Evolutionary conservation across 2,113 vertebrate genomes (phyloP).

Genomic region (Morone saxatilis): DNA sequence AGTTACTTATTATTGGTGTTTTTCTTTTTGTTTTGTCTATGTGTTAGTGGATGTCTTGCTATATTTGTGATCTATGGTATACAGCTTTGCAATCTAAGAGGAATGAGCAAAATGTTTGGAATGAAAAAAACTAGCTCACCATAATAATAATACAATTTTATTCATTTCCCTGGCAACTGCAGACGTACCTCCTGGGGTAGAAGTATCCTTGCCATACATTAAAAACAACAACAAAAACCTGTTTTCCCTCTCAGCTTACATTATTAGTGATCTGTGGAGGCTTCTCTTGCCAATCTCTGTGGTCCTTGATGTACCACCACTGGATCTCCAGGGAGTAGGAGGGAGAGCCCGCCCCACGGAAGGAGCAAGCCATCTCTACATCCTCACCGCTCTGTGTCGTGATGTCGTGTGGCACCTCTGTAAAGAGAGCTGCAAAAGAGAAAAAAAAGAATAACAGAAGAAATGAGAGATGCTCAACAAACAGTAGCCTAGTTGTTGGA

Average conservation of each 20-base stretch:
- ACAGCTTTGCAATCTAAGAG: neutral
- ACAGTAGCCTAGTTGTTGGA: neutral
- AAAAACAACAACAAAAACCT: neutral
- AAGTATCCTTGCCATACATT: too few relatives aligned
- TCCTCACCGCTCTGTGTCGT: slow-evolving; percentile 90
- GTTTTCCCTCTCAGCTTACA: slow-evolving; percentile 75
- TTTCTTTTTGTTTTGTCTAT: neutral
- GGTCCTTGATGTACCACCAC: slow-evolving; percentile 96
- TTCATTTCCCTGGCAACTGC: neutral
- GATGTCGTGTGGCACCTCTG: slow-evolving; percentile 93
- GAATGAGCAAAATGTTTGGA: neutral
- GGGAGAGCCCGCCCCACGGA: slow-evolving; percentile 91
- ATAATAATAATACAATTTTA: too few relatives aligned
- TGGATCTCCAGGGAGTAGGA: slow-evolving; percentile 97
- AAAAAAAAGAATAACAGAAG: neutral
- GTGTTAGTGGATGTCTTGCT: neutral
- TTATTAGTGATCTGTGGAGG: slow-evolving; percentile 86
- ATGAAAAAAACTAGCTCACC: neutral
- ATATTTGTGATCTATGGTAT: neutral
- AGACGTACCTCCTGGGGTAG: neutral
- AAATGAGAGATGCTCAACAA: slow-evolving; percentile 1
- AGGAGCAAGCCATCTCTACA: slow-evolving; percentile 98
- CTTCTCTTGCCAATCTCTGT: slow-evolving; percentile 88
- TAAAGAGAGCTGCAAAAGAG: slow-evolving; percentile 90
- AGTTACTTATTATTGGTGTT: neutral